phyloP scores from a whole-genome alignment of 30 jellyfish, hydroid and myxozoan genomes.

The Morbakka virulenta region DNA sequence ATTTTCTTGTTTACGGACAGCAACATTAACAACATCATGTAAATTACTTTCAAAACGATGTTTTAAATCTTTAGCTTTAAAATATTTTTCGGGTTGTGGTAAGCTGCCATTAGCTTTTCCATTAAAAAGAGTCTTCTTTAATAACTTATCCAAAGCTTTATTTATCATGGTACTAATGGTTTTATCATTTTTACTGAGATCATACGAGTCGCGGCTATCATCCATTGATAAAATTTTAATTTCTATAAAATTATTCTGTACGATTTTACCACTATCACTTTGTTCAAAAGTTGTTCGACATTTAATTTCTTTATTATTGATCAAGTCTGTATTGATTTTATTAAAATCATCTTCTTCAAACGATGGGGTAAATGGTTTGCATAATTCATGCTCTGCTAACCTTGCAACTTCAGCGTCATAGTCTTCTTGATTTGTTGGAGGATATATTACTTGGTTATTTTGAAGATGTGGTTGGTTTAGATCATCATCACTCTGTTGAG shows the following conservation, averaged over 20 bases:
- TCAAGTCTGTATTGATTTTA: background rate
- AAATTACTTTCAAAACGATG: too few relatives aligned
- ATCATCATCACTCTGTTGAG: background rate
- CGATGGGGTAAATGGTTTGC: background rate
- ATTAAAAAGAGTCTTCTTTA: too few relatives aligned
- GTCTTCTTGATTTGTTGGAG: slow-evolving; percentile 58
- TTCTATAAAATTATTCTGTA: background rate
- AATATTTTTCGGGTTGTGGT: too few relatives aligned
- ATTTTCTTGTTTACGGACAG: slow-evolving; percentile 7
- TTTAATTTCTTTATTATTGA: background rate
- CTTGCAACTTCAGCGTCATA: slow-evolving; percentile 53
- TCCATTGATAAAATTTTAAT: background rate
- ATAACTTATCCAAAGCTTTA: slow-evolving; percentile 7
- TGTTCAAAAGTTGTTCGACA: background rate
- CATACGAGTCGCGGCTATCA: too few relatives aligned
- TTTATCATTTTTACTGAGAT: background rate
- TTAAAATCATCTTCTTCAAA: background rate
- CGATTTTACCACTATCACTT: background rate
- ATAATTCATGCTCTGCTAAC: slow-evolving; percentile 11
- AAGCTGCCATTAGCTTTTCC: too few relatives aligned
- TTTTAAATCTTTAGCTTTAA: too few relatives aligned
- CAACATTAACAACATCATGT: slow-evolving; percentile 31
- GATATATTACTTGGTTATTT: slow-evolving; percentile 61
- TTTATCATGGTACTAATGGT: slow-evolving; percentile 12
- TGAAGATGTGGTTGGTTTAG: too few relatives aligned